Base-by-base conservation (phyloP, 2,888 invertebrate species). In the Entomobrya multifasciata region DNA sequence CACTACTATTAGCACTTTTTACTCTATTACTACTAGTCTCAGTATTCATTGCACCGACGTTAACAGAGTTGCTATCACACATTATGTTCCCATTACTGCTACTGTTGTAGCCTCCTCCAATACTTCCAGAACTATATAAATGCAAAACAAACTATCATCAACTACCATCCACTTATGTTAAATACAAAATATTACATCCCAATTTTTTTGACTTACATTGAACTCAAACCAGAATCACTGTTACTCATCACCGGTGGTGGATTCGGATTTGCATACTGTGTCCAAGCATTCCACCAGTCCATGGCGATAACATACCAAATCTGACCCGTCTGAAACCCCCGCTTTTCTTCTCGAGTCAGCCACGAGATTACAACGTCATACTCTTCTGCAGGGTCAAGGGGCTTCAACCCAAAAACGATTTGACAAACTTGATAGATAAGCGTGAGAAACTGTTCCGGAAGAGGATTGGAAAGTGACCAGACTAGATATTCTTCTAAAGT, bases 271-370 rank as follows among this genome's bases (percentile, higher is more conserved):
- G 89, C 95, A 93, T 96, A 95, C 55, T 94, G 94, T 80, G 94
- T 93, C 98, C 97, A 98, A 15, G 93, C 93, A 88, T 94, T 94
- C 97, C 97, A 98, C 98, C 98, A 98, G 91, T 96, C 95, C 65
- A 95, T 95, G 0, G 95, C 94, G 87, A 97, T 94, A 88, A 98
- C 94, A 94, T 97, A 97, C 97, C 97, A 97, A 93, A 96, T 96
- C 93, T 97, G 97, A 0, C 97, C 97, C 80, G 96, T 95, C 65
- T 95, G 93, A 92, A 96, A 95, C 0, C 96, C 96, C 65, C 96
- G 94, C 67, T 94, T 93, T 90, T 95, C 95, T 92, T 96, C 96
- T 57, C 97, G 94, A 1, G 95, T 94, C 88, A 97, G 92, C 97
- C 97, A 98, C 0, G 96, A 96, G 88, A 95, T 94, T 13, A 96